phyloP scores from a whole-genome alignment of 1,140 invertebrate species.

The Mya arenaria region DNA sequence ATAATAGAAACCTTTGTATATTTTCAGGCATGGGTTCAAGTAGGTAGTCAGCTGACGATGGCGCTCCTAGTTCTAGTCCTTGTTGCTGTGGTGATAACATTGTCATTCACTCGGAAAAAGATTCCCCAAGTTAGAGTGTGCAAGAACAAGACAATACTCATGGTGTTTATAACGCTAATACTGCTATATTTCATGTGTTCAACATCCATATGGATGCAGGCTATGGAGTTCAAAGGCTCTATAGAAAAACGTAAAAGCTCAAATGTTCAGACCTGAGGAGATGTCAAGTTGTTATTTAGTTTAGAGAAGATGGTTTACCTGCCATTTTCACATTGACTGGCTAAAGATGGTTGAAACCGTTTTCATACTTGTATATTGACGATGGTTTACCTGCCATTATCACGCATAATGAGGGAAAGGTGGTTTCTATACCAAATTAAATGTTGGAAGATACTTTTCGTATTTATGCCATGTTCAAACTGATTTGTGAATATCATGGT shows the following conservation, averaged over 20 bases:
- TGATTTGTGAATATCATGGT: no score
- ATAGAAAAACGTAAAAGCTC: conserved; percentile 68
- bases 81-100: conserved; percentile 55
- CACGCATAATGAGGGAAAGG: no score
- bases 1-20: no score
- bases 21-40: conserved; percentile 38
- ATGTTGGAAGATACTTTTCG: no score
- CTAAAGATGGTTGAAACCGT: no score
- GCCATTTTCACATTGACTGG: no score
- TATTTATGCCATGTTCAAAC: no score
- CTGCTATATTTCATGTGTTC: conserved; percentile 75
- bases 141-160: conserved; percentile 72
- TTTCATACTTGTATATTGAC: no score
- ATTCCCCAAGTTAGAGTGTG: conserved; percentile 65
- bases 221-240: conserved; percentile 73
- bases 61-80: conserved; percentile 63
- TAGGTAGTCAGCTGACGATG: conserved; percentile 59
- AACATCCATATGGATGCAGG: conserved; percentile 76
- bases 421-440: no score
- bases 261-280: conserved; percentile 45
- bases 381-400: no score
- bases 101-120: conserved; percentile 58
- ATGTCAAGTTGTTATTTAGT: no score
- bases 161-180: conserved; percentile 71
- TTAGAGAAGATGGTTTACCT: no score